Evolutionary conservation across 2,888 invertebrate genomes (phyloP).

Genomic region (Alcis repandata): DNA sequence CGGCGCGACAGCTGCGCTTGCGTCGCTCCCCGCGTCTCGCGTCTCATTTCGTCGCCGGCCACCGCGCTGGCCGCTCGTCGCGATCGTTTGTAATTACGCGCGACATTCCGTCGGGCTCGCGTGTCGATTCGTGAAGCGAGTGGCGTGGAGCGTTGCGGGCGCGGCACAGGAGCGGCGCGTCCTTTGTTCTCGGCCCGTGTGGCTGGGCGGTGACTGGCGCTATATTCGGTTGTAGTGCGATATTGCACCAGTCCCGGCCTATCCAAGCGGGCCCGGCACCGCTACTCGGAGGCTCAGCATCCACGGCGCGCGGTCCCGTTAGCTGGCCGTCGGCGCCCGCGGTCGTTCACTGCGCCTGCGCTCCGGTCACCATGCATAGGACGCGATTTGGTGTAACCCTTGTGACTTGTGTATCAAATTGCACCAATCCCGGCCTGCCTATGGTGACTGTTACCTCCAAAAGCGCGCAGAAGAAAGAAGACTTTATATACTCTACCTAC

Average conservation of each 20-base stretch:
- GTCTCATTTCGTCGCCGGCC: conserved; percentile 71
- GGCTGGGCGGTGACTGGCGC: conserved; percentile 85
- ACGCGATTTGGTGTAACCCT: conserved; percentile 85
- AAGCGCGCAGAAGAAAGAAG: conserved; percentile 41
- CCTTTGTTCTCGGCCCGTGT: conserved; percentile 82
- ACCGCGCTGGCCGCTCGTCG: conserved; percentile 60
- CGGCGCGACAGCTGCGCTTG: conserved; percentile 82
- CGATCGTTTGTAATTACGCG: conserved; percentile 61
- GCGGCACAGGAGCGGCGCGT: conserved; percentile 72
- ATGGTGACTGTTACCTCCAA: conserved; percentile 68
- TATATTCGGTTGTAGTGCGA: conserved; percentile 82
- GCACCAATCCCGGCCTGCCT: conserved; percentile 87
- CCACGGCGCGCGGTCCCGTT: conserved; percentile 84
- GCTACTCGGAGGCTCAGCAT: conserved; percentile 80
- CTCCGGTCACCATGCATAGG: conserved; percentile 82
- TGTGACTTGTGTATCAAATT: conserved; percentile 82
- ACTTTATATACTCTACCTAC: background rate
- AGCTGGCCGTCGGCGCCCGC: conserved; percentile 63
- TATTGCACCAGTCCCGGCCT: conserved; percentile 88
- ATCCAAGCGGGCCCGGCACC: conserved; percentile 83
- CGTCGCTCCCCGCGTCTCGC: conserved; percentile 72
- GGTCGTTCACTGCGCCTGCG: conserved; percentile 82
- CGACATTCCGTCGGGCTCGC: conserved; percentile 68
- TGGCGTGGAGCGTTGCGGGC: conserved; percentile 55
- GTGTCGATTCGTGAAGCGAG: conserved; percentile 57